Evolutionary conservation across 1,140 invertebrate species (phyloP).

Genomic region (Neotoxoptera formosana): DNA sequence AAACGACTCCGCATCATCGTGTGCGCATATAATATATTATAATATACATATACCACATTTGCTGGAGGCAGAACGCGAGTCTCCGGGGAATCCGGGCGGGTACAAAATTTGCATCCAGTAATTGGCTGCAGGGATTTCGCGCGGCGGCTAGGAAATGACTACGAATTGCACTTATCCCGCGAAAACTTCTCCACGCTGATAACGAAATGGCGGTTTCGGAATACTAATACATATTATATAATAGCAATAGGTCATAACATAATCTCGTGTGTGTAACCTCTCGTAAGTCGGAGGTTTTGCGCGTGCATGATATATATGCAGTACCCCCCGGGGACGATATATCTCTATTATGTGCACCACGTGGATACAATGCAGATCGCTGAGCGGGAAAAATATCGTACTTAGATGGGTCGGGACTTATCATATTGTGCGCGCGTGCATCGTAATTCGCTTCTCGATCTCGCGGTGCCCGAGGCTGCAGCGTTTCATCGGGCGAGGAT

Average conservation of each 20-base stretch:
- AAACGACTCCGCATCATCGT: not conserved
- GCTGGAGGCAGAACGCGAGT: not conserved
- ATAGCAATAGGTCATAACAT: too few relatives aligned
- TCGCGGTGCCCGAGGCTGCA: not conserved
- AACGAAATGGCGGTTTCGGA: not conserved
- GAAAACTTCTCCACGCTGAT: constrained; percentile 40
- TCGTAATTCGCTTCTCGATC: not conserved
- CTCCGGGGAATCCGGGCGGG: not conserved
- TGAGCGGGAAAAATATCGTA: not conserved
- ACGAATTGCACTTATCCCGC: constrained; percentile 39
- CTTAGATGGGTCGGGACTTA: not conserved
- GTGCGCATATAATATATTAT: not conserved
- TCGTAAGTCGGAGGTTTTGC: not conserved
- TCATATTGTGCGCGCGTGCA: not conserved
- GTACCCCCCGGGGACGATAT: constrained; percentile 41
- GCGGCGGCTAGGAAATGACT: not conserved
- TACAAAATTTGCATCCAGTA: constrained; percentile 47
- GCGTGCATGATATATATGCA: not conserved
- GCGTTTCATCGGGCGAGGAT: not conserved
- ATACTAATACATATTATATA: constrained; percentile 1
- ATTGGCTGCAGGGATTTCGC: constrained; percentile 8
- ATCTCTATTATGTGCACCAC: constrained; percentile 1
- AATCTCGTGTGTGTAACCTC: not conserved
- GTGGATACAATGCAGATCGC: not conserved
- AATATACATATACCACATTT: not conserved